These are phyloP conservation scores for Stegastes partitus DNA, from an alignment of 2,113 vertebrate species.

Conservation along the genomic window DNA sequence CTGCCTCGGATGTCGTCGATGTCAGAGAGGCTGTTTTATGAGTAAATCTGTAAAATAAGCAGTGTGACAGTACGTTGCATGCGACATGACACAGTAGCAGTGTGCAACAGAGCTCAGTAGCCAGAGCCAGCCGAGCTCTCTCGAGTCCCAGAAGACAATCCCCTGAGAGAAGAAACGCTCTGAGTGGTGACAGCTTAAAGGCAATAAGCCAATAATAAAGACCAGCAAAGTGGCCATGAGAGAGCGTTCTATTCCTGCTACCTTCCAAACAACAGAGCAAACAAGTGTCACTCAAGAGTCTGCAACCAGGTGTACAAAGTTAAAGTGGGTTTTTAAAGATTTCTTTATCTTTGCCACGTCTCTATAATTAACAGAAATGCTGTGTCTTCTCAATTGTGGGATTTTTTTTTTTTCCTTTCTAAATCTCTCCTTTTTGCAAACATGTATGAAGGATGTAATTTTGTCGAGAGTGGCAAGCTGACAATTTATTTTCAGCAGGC, in stretches of 20 bases:
- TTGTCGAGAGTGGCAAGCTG: conserved; percentile 78
- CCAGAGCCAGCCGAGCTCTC: conserved; percentile 63
- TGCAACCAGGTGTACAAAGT: conserved; percentile 52
- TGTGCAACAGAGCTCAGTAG: conserved; percentile 67
- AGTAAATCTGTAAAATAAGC: conserved; percentile 43
- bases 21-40: conserved; percentile 21
- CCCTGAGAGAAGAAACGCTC: conserved; percentile 77
- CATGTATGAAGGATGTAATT: conserved; percentile 76
- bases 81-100: conserved; percentile 66
- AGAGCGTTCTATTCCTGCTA: conserved; percentile 68
- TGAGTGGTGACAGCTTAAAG: conserved; percentile 83
- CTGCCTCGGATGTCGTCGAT: conserved; percentile 13
- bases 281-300: conserved; percentile 72
- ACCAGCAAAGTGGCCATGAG: conserved; percentile 76
- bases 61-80: conserved; percentile 22
- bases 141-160: conserved; percentile 75
- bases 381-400: conserved; percentile 53
- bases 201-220: conserved; percentile 84
- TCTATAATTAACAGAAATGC: conserved; percentile 71
- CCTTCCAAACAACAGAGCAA: conserved; percentile 70
- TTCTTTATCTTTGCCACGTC: conserved; percentile 21
- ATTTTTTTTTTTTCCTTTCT: conserved; percentile 26
- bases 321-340: conserved; percentile 11
- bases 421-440: conserved; percentile 49
- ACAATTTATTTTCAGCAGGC: conserved; percentile 74